Conservation (phyloP, 2,797 vertebrate species). For the Bradypus variegatus region DNA sequence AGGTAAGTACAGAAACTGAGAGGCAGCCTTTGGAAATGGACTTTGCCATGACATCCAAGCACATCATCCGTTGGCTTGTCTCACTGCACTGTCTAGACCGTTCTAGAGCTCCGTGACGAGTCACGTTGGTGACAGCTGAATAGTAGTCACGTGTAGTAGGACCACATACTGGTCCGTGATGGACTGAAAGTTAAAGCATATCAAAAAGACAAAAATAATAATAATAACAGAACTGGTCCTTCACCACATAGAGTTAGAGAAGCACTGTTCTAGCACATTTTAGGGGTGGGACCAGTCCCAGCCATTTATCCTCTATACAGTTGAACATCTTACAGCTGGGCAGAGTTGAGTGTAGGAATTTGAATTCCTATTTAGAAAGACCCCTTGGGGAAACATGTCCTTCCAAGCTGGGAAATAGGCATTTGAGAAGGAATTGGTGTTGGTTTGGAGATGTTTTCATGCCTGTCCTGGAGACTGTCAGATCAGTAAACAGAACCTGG, state of each 20-base stretch:
- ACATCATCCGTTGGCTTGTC: not conserved
- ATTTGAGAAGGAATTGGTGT: not conserved
- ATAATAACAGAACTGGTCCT: not conserved
- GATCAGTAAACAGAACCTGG: not conserved
- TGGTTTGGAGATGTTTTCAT: not conserved
- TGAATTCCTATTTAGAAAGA: not conserved
- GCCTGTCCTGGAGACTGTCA: not conserved
- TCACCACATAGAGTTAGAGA: not conserved
- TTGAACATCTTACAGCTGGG: not conserved
- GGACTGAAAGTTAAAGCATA: not conserved
- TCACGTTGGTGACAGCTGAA: not conserved
- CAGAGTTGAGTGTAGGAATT: not conserved
- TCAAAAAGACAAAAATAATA: not conserved
- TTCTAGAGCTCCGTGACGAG: not conserved
- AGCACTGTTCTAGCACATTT: fast-evolving
- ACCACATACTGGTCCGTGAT: not conserved
- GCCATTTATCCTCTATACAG: not conserved
- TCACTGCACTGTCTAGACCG: not conserved
- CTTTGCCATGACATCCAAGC: not conserved
- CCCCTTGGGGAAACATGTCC: not conserved
- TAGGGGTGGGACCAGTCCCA: not conserved
- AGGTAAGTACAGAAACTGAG: not conserved
- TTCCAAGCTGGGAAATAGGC: not conserved
- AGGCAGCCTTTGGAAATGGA: not conserved
- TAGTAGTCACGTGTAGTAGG: not conserved